Base-by-base conservation (phyloP, 2,797 vertebrate genomes). In the Coranthus polyacanthus region DNA sequence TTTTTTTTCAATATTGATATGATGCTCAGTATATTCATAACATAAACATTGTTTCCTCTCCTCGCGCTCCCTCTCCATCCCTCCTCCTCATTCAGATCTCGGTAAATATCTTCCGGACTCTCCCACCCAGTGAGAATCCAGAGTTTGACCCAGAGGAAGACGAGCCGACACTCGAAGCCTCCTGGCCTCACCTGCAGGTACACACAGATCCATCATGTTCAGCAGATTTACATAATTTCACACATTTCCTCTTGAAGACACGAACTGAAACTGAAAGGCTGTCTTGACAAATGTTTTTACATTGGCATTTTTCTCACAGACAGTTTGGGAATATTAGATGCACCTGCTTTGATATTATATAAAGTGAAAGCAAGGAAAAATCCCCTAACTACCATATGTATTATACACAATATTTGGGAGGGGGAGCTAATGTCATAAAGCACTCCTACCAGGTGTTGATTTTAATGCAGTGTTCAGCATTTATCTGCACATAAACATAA, bases 141-240 rank as follows among this genome's bases (percentile, higher is more conserved):
- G 96, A 97, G 83, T 97, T 97, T 83, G 96, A 97, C 82, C 96
- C 96, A 0, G 96, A 97, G 72, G 96, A 97, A 83, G 96, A 97
- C 26, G 96, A 97, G 73, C 96, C 96, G 12, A 97, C 96, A 57
- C 92, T 97, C 42, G 96, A 97, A 72, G 95, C 96, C 16, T 97
- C 96, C 2, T 97, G 96, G 96, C 96, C 96, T 0, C 96, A 97
- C 83, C 92, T 97, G 81, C 96, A 97, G 95, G 96, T 97, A 47
- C 16, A 15, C 17, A 21, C 22, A 60, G 29, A 51, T 51, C 22
- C 36, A 17, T n/a, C 10, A 38, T 2, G 10, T 38, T 50, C 34
- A 42, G 11, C 12, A 0, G 0, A 44, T 44, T 55, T 26, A 37
- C n/a, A 59, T 51, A 1, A 34, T 39, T n/a, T 29, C 4, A 32